Percentiles rank a stretch among this genome's conserved stretches.
phyloP scores from a whole-genome alignment of 2,797 vertebrate genomes.

The Atherinosoma microstoma region DNA sequence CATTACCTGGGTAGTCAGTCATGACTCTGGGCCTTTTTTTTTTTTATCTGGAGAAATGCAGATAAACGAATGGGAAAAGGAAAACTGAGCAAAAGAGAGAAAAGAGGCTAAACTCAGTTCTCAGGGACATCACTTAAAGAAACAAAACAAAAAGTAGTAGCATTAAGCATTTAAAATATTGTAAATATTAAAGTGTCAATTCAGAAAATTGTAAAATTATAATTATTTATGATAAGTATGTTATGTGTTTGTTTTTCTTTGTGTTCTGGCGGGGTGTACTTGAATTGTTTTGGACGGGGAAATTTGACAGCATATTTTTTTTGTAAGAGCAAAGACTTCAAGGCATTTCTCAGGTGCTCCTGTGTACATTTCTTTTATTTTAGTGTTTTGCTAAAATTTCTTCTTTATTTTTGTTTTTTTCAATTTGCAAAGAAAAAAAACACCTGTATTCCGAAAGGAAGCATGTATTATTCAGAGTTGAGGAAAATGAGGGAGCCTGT shows the following conservation, averaged over 20 bases:
- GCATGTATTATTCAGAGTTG: constrained; percentile 55
- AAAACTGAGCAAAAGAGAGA: constrained; percentile 84
- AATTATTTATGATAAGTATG: constrained; percentile 98
- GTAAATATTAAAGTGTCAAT: constrained; percentile 99
- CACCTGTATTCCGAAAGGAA: constrained; percentile 76
- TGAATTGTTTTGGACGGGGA: constrained; percentile 85
- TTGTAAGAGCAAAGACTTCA: constrained; percentile 85
- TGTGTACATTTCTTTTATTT: constrained; percentile 82
- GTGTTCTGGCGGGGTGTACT: constrained; percentile 66
- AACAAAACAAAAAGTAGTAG: constrained; percentile 92
- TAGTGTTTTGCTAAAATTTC: constrained; percentile 64
- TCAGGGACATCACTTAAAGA: constrained; percentile 99
- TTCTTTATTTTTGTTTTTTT: constrained; percentile 53
- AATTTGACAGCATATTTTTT: constrained; percentile 72
- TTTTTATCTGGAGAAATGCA: constrained; percentile 66
- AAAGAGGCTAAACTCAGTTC: constrained; percentile 90
- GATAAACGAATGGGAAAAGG: constrained; percentile 61
- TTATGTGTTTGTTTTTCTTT: constrained; percentile 74
- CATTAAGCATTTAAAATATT: constrained; percentile 97
- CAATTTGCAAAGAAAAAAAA: constrained; percentile 59
- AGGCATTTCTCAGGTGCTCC: constrained; percentile 96
- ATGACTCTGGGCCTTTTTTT: constrained; percentile 60
- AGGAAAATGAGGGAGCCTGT: constrained; percentile 72
- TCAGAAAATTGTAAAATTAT: constrained; percentile 99
- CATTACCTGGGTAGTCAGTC: constrained; percentile 55